Evolutionary conservation across 2,888 invertebrate species (phyloP), one percentile per base, ranked within the genome.

Genomic region (Drosophila borealis): DNA sequence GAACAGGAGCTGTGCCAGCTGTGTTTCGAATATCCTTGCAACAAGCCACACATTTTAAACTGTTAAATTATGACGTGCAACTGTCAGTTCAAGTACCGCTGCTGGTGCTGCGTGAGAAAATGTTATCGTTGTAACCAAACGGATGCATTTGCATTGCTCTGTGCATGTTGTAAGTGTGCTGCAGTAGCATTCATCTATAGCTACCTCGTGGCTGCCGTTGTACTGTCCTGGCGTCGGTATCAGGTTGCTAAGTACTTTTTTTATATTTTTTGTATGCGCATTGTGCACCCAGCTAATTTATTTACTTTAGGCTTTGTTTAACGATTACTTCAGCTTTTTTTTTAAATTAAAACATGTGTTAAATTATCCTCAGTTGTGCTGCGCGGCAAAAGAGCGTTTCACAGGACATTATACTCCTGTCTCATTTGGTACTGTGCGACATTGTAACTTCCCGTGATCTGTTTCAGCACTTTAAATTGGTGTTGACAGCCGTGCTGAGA

Each of bases 401-500:
- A 41, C 37, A 74, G 62, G 71, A 70, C 65, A 44, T 55, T 19
- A 17, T 19, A 39, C 19, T 42, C 29, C 39, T 65, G 59, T 63
- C 70, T 70, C 61, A 69, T 70, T 73, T 62, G 51, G 51, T 65
- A 54, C 69, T 54, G 60, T 45, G 44, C 59, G 57, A 54, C 36
- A 53, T 45, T 48, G 37, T 55, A 13, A 42, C 56, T 53, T 55
- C 61, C 56, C 54, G 49, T 79, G 68, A 62, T 55, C 60, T 66
- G 80, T 44, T 45, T 45, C 77, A 87, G 77, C 87, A 90, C 90
- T 91, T 90, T 77, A 85, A 85, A 84, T 86, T 88, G 89, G 91
- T 91, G 91, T 90, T 90, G 91, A 91, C 91, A 91, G 90, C 81
- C 78, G 53, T 73, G 83, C 80, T 88, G 87, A 91, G 90, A 90